Base-by-base conservation (phyloP, 2,797 vertebrate species). In the Xerus rutilus region DNA sequence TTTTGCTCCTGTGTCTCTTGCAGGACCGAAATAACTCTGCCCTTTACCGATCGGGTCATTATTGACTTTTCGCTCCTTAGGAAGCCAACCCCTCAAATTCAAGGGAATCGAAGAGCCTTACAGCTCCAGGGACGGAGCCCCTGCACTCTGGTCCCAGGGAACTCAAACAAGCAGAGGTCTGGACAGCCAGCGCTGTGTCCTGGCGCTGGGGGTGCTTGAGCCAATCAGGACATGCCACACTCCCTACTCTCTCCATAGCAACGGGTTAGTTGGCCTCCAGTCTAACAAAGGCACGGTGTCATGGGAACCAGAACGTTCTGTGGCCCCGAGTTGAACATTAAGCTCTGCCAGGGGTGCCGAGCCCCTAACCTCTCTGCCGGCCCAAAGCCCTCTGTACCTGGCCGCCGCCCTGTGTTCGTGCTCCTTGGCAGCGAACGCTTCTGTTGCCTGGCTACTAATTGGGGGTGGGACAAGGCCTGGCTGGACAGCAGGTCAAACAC, bases 391-490 rank as follows among this genome's bases (percentile, higher is more conserved):
- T 98, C 98, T 95, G 97, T 93, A 21, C 15, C n/a, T 25, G 11
- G 57, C 7, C 18, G 21, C 2, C 35, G 3, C 21, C 47, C 54
- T 39, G 39, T 39, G 39, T 39, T 3, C 39, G 3, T 39, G 39
- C 39, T 39, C 39, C 39, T 62, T 96, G 3, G 78, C 11, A 77
- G 91, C 91, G 94, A 84, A 91, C 52, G 79, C 89, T 94, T 73
- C 97, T 13, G 98, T 98, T 98, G 98, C 98, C 97, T 98, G 98
- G 99, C 98, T 98, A 99, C 98, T 83, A 78, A 89, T 86, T 98
- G 98, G 98, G 98, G 98, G 94, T 59, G 14, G 47, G 81, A 1
- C 23, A 11, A 78, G 76, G 32, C n/a, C 49, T 21, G 45, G 73
- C 43, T 92, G n/a, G 92, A 83, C 77, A 93, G 96, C 78, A 25